A percentile compares a stretch with the other conserved stretches of the same genome.
phyloP scores from a whole-genome alignment of 2,888 invertebrate species.

The Acrobasis consociella region DNA sequence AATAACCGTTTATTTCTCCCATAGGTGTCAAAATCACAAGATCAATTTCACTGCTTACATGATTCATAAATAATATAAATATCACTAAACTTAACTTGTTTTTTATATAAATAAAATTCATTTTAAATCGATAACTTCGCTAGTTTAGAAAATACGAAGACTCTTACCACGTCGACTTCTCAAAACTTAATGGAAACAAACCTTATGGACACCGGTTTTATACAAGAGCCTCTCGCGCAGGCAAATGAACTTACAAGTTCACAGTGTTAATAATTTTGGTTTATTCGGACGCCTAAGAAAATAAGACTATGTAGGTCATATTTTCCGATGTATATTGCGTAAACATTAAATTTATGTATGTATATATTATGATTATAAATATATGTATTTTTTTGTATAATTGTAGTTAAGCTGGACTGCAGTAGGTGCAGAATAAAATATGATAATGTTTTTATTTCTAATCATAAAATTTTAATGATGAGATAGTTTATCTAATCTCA shows the following conservation, averaged over 20 bases:
- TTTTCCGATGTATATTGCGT: too few species aligned
- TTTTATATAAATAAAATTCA: constrained; percentile 15
- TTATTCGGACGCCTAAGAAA: too few species aligned
- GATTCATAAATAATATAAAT: constrained; percentile 31
- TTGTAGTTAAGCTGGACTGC: too few species aligned
- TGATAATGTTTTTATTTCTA: too few species aligned
- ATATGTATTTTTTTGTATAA: too few species aligned
- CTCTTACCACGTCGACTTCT: constrained; percentile 46
- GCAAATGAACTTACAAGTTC: constrained; percentile 41
- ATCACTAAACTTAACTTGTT: constrained; percentile 18
- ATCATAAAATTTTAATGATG: too few species aligned
- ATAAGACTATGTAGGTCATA: too few species aligned
- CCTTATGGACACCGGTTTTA: constrained; percentile 48
- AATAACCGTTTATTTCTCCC: constrained; percentile 81
- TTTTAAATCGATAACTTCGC: constrained; percentile 6
- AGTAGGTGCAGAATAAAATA: too few species aligned
- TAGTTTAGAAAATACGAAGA: constrained; percentile 35
- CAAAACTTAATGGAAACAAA: constrained; percentile 53
- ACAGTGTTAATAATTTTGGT: not conserved
- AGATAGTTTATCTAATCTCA: too few species aligned
- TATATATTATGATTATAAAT: too few species aligned
- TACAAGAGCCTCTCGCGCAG: constrained; percentile 40
- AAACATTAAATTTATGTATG: too few species aligned
- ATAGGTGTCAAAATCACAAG: constrained; percentile 63
- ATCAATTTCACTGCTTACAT: constrained; percentile 42